Percentiles rank a stretch among this genome's conserved stretches.
Evolutionary conservation across 1,140 invertebrate species (phyloP).

Genomic region (Sycobia sp.): DNA sequence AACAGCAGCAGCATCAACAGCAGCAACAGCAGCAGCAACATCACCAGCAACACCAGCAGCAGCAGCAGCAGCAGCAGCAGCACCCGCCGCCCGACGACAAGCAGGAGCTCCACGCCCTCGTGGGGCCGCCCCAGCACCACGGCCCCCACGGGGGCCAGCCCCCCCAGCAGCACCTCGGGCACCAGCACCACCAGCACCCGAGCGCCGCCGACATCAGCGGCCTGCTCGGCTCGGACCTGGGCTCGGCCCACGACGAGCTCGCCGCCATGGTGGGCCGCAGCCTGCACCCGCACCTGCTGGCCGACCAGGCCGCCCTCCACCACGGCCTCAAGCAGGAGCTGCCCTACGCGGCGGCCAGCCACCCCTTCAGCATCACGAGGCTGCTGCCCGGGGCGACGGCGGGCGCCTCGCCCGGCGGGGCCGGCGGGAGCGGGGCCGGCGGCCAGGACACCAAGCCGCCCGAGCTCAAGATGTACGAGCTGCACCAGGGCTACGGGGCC

Average conservation of each 20-base stretch:
- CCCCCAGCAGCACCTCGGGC: constrained; percentile 56
- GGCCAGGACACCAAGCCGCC: constrained; percentile 61
- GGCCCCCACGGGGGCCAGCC: constrained; percentile 38
- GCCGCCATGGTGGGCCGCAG: constrained; percentile 70
- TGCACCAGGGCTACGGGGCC: constrained; percentile 55
- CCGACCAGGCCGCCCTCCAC: constrained; percentile 68
- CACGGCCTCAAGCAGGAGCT: constrained; percentile 80
- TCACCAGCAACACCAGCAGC: constrained; percentile 59
- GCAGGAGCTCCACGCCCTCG: constrained; percentile 55
- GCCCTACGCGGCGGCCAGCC: constrained; percentile 76
- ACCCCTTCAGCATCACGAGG: constrained; percentile 93
- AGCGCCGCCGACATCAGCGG: constrained; percentile 58
- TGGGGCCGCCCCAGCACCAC: constrained; percentile 35
- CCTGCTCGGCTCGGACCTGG: constrained; percentile 58
- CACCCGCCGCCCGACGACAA: constrained; percentile 50
- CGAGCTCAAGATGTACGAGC: constrained; percentile 81
- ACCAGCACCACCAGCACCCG: constrained; percentile 40
- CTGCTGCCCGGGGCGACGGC: constrained; percentile 84
- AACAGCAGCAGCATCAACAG: constrained; percentile 56
- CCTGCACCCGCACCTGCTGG: constrained; percentile 64
- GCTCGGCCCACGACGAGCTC: constrained; percentile 67
- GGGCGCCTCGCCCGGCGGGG: constrained; percentile 61
- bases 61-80: constrained; percentile 59
- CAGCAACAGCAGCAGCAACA: constrained; percentile 67
- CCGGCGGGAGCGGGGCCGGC: too few species aligned